Evolutionary conservation across 1,140 invertebrate genomes (phyloP).

Genomic region (Apis cerana): DNA sequence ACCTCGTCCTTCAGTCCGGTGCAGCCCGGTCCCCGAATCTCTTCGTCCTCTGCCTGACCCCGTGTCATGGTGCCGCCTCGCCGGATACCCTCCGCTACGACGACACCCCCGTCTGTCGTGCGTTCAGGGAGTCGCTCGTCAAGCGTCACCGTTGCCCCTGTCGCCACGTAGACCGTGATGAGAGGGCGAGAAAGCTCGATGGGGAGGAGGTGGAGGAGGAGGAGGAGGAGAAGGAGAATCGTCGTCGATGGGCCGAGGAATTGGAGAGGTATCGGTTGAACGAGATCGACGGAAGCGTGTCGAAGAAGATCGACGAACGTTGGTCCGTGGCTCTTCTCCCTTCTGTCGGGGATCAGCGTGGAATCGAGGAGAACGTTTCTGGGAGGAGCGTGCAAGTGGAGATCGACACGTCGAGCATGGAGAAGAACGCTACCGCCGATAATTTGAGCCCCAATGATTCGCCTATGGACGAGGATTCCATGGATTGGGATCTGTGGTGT

Average conservation of each 20-base stretch:
- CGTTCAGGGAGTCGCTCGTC: constrained; percentile 23
- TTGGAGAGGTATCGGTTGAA: neutral
- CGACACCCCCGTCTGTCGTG: constrained; percentile 12
- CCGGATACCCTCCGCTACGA: neutral
- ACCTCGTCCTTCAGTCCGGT: constrained; percentile 43
- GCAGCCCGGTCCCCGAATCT: constrained; percentile 52
- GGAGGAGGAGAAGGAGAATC: neutral
- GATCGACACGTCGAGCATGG: neutral
- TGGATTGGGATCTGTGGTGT: constrained; percentile 79
- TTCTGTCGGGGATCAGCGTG: neutral
- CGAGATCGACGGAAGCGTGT: too few species aligned
- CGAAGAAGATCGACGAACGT: neutral
- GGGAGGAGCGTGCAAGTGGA: neutral
- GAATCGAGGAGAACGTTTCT: neutral
- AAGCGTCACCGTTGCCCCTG: constrained; percentile 25
- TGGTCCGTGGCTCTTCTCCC: too few species aligned
- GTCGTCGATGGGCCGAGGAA: neutral
- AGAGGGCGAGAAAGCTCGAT: neutral
- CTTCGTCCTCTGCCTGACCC: constrained; percentile 46
- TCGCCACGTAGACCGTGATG: neutral
- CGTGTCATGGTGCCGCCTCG: constrained; percentile 22
- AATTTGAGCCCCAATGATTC: neutral
- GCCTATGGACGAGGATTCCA: neutral
- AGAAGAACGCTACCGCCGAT: neutral
- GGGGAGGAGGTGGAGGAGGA: neutral